Evolutionary conservation across 1,140 invertebrate species (phyloP).

Genomic region (Danaus melanippus): DNA sequence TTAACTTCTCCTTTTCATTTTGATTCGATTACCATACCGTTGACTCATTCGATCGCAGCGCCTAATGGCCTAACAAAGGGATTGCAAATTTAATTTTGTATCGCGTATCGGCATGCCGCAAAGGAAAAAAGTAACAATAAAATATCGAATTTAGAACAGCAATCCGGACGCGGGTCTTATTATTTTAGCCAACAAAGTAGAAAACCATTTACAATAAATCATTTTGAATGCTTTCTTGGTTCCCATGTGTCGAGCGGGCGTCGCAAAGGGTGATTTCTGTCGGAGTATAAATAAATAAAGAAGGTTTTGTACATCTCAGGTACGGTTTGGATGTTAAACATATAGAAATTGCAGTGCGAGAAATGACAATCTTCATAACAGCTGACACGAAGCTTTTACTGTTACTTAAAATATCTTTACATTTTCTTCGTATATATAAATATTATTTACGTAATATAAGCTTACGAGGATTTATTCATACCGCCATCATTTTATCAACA

Average conservation of each 20-base stretch:
- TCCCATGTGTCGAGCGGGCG: constrained; percentile 62
- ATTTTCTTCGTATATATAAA: background rate
- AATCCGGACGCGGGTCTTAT: constrained; percentile 57
- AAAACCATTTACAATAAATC: constrained; percentile 72
- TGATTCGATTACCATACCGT: constrained; percentile 32
- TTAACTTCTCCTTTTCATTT: constrained; percentile 34
- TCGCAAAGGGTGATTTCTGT: constrained; percentile 70
- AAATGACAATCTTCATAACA: constrained; percentile 24
- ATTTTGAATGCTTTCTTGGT: constrained; percentile 69
- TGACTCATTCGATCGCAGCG: constrained; percentile 39
- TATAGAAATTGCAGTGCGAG: constrained; percentile 34
- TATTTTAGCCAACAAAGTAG: constrained; percentile 72
- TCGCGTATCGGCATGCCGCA: constrained; percentile 42
- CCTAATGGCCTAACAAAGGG: constrained; percentile 45
- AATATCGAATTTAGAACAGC: constrained; percentile 67
- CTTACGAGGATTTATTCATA: too few relatives aligned
- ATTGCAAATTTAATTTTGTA: constrained; percentile 56
- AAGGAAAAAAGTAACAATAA: constrained; percentile 63
- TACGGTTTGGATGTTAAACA: constrained; percentile 45
- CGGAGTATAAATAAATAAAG: constrained; percentile 69
- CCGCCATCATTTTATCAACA: too few relatives aligned
- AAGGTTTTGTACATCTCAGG: constrained; percentile 65
- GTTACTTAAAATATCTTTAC: background rate
- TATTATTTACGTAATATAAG: too few relatives aligned
- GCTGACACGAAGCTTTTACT: constrained; percentile 6